phyloP scores from a whole-genome alignment of 2,888 invertebrate genomes.

The Lysandra bellargus region DNA sequence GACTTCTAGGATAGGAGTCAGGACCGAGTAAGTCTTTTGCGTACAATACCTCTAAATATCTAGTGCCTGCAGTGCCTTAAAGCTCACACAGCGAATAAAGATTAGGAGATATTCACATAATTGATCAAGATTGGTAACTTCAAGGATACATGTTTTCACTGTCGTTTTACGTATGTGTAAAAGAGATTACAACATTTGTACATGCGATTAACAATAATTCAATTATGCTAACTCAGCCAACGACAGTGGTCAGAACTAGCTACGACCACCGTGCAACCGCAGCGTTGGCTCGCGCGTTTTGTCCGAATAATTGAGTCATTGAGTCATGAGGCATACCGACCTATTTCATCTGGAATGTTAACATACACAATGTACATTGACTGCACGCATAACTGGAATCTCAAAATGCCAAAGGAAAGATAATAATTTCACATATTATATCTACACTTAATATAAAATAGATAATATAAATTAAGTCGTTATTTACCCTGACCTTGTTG shows the following conservation, averaged over 20 bases:
- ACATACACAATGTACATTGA: background rate
- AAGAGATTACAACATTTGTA: background rate
- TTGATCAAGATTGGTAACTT: too few relatives aligned
- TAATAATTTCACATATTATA: too few relatives aligned
- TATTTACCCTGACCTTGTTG: background rate
- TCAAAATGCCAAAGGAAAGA: too few relatives aligned
- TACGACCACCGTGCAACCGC: conserved; percentile 1
- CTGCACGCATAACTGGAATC: background rate
- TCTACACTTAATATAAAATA: too few relatives aligned
- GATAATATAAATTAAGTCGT: too few relatives aligned
- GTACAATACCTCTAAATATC: too few relatives aligned
- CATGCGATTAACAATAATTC: background rate
- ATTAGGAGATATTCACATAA: too few relatives aligned
- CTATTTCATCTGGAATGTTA: conserved; percentile 1
- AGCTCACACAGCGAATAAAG: too few relatives aligned
- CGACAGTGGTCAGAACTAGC: background rate
- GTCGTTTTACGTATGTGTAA: background rate
- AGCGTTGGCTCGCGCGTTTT: background rate
- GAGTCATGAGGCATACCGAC: background rate
- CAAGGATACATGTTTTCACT: background rate
- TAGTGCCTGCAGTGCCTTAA: too few relatives aligned
- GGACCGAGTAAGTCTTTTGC: too few relatives aligned
- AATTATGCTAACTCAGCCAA: background rate
- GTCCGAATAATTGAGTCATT: conserved; percentile 14
- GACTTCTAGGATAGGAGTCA: too few relatives aligned